phyloP scores from a whole-genome alignment of 1,140 invertebrate genomes.

The Heliconius himera region DNA sequence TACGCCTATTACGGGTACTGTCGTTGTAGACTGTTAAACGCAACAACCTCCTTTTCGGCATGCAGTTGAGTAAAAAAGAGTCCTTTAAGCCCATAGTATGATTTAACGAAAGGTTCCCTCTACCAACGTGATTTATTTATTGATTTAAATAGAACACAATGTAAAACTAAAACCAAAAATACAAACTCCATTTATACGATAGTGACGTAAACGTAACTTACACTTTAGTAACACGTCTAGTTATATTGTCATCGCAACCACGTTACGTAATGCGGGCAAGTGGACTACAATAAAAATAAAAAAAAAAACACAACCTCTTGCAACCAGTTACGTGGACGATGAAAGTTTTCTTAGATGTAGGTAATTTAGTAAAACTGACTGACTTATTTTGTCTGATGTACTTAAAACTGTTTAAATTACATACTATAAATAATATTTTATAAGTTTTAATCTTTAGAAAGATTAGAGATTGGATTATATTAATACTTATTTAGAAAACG shows the following conservation, averaged over 20 bases:
- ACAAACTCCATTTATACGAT: not conserved
- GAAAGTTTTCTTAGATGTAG: constrained; percentile 47
- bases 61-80: too few species aligned
- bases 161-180: not conserved
- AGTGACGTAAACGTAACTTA: not conserved
- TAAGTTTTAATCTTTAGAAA: too few species aligned
- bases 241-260: constrained; percentile 46
- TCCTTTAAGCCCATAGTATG: too few species aligned
- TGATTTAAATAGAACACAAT: too few species aligned
- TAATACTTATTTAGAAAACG: too few species aligned
- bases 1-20: too few species aligned
- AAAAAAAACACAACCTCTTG: constrained; percentile 34
- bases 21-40: too few species aligned
- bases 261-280: constrained; percentile 38
- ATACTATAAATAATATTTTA: too few species aligned
- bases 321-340: constrained; percentile 43
- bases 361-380: constrained; percentile 43
- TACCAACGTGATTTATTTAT: too few species aligned
- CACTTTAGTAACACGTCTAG: constrained; percentile 10
- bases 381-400: constrained; percentile 14
- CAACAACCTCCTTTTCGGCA: too few species aligned
- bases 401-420: not conserved
- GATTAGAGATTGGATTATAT: too few species aligned
- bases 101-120: too few species aligned
- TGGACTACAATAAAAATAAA: constrained; percentile 39